Conservation (phyloP, 2,797 vertebrate species). For the Simalia tracyae region DNA sequence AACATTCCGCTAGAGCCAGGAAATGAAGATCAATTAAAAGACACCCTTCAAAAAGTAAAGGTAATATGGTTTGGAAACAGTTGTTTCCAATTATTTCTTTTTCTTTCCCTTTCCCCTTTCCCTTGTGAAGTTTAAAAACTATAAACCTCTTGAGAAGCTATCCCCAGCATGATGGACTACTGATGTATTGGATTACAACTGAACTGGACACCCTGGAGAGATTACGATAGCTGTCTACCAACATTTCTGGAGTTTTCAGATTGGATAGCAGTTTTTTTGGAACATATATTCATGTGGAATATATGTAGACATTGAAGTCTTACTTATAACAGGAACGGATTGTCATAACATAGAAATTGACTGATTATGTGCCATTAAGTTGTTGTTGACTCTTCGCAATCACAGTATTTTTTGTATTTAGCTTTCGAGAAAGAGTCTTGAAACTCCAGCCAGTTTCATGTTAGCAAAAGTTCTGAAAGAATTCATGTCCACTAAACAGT, state of each 20-base stretch:
- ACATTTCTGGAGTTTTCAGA: not conserved
- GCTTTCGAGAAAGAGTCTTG: not conserved
- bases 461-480: not conserved
- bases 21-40: constrained; percentile 85
- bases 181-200: not conserved
- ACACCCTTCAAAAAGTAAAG: constrained; percentile 87
- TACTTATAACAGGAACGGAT: not conserved
- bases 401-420: not conserved
- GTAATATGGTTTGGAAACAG: constrained; percentile 68
- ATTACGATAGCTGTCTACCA: not conserved
- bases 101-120: not conserved
- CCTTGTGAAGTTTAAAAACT: not conserved
- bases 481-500: not conserved
- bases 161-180: not conserved
- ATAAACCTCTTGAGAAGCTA: not conserved
- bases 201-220: too few relatives aligned
- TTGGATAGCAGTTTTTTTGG: not conserved
- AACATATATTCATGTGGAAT: not conserved
- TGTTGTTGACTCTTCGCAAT: not conserved
- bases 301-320: not conserved
- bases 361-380: not conserved
- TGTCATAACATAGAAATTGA: not conserved
- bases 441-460: not conserved
- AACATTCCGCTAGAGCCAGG: constrained; percentile 78
- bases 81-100: not conserved